Conservation (phyloP, 2,888 invertebrate species). For the Amaurobius ferox region DNA sequence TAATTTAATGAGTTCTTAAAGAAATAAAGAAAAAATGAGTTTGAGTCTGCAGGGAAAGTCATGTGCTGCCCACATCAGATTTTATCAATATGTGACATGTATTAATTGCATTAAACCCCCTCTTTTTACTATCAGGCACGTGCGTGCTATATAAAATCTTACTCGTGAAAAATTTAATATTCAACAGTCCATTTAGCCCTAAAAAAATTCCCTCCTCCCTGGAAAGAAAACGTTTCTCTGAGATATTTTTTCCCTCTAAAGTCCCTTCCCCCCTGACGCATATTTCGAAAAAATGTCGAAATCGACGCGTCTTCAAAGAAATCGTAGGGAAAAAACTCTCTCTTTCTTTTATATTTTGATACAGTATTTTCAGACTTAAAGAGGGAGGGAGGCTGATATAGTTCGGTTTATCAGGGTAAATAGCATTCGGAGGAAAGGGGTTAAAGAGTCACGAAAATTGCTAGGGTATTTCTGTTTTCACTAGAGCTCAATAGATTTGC, state of each 20-base stretch:
- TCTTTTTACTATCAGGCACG: no score
- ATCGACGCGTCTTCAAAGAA: slow-evolving; percentile 12
- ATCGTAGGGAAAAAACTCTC: neutral
- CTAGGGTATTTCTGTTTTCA: neutral
- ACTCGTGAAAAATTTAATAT: slow-evolving; percentile 14
- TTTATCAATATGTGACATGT: no score
- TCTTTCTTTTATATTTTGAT: neutral
- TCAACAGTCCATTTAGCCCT: slow-evolving; percentile 14
- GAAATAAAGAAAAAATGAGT: no score
- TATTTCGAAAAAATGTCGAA: slow-evolving; percentile 4
- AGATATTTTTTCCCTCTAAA: neutral
- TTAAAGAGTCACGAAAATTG: slow-evolving; percentile 15
- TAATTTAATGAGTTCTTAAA: no score
- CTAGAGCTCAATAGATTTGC: slow-evolving; percentile 41
- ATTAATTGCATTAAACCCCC: no score
- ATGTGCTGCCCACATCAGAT: no score
- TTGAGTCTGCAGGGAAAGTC: no score
- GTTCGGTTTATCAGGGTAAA: slow-evolving; percentile 18
- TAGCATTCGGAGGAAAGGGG: slow-evolving; percentile 14
- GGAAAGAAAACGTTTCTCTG: neutral
- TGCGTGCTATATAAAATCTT: no score
- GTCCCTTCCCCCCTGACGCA: slow-evolving; percentile 1
- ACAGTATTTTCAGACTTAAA: neutral
- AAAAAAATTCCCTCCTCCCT: neutral
- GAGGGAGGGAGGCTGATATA: neutral